A percentile compares a stretch with the other conserved stretches of the same genome.
Evolutionary conservation across 2,113 vertebrate genomes (phyloP).

Genomic region (Hypomesus transpacificus): DNA sequence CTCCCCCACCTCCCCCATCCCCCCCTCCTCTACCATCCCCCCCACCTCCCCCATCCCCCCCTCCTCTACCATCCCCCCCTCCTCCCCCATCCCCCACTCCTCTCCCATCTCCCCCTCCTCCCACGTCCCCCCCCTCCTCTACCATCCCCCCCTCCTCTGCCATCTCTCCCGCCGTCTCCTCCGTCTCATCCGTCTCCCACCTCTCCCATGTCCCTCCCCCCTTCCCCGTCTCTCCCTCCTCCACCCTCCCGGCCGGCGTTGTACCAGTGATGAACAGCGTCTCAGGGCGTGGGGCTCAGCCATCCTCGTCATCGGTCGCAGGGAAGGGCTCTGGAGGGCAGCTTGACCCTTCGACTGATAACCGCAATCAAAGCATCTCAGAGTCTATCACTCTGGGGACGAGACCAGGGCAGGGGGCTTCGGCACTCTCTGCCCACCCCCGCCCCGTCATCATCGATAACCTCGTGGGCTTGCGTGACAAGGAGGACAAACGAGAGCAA

Average conservation of each 20-base stretch:
- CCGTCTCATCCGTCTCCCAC: constrained; percentile 22
- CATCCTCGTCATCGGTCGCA: constrained; percentile 38
- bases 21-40: constrained; percentile 27
- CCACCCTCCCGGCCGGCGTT: constrained; percentile 29
- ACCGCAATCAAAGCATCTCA: constrained; percentile 42
- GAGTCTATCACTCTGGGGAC: constrained; percentile 46
- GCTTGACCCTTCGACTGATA: constrained; percentile 47
- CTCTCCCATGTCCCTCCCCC: neutral
- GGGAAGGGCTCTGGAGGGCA: constrained; percentile 42
- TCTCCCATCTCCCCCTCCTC: too few species aligned
- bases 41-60: neutral
- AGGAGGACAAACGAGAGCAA: constrained; percentile 42
- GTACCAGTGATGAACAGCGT: constrained; percentile 48
- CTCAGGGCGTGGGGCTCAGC: constrained; percentile 37
- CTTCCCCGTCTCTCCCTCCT: constrained; percentile 16
- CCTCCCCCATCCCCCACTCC: too few species aligned
- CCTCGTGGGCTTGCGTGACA: constrained; percentile 25
- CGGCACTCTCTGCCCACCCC: constrained; percentile 48
- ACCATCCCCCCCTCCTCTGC: neutral
- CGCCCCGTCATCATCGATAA: constrained; percentile 50
- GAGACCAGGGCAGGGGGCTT: constrained; percentile 30
- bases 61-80: neutral
- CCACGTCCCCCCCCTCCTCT: constrained; percentile 20
- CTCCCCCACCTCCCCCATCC: too few species aligned
- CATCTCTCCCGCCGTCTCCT: constrained; percentile 18